These are phyloP conservation scores for Argyrosomus regius DNA, from an alignment of 2,797 vertebrate genomes.

Conservation along the genomic window DNA sequence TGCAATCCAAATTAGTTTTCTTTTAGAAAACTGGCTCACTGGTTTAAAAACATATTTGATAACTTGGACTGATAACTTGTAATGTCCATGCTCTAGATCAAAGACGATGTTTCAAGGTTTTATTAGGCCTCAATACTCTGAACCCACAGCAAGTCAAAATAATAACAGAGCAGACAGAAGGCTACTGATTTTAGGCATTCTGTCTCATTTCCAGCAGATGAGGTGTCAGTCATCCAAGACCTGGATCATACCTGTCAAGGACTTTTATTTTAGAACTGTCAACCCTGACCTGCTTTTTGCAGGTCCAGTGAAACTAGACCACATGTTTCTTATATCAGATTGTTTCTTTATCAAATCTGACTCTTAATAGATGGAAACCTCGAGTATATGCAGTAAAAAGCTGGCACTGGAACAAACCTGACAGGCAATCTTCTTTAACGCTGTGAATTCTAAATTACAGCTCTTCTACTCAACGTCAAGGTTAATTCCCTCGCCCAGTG, in stretches of 20 bases:
- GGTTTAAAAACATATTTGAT: too few relatives aligned
- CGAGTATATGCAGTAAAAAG: conserved; percentile 31
- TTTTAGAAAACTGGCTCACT: too few relatives aligned
- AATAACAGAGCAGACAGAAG: too few relatives aligned
- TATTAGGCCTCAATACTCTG: too few relatives aligned
- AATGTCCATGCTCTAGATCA: too few relatives aligned
- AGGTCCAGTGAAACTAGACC: background rate
- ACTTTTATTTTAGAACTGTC: background rate
- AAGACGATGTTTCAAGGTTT: too few relatives aligned
- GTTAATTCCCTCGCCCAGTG: conserved; percentile 89
- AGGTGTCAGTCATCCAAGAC: background rate
- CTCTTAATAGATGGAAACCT: conserved; percentile 16
- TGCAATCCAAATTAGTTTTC: too few relatives aligned
- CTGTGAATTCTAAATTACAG: conserved; percentile 94
- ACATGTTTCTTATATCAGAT: background rate
- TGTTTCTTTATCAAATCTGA: background rate
- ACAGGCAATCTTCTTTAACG: conserved; percentile 76
- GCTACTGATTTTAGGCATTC: too few relatives aligned
- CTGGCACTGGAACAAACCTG: conserved; percentile 66
- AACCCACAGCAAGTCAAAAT: too few relatives aligned
- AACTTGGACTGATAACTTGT: too few relatives aligned
- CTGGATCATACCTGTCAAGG: background rate
- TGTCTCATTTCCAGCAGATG: background rate
- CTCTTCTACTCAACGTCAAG: conserved; percentile 91
- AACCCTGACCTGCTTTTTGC: background rate